Evolutionary conservation across 2,888 invertebrate genomes (phyloP).

Genomic region (Eurytoma adleriae): DNA sequence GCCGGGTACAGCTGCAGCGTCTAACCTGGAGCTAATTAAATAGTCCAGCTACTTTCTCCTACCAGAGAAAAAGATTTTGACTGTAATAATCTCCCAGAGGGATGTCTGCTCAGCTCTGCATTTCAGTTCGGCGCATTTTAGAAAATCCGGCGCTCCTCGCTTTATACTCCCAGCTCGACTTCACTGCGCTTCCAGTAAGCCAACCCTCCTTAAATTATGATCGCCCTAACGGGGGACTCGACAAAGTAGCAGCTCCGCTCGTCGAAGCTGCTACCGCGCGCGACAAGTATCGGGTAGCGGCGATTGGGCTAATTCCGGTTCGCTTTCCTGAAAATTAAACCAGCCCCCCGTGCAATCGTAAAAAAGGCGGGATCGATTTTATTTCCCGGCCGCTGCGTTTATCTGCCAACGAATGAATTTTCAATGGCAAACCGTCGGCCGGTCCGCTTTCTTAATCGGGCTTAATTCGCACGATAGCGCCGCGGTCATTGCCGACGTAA

Average conservation of each 20-base stretch:
- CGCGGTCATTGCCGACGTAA: constrained; percentile 14
- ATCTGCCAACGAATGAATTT: no score
- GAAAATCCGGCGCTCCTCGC: constrained; percentile 27
- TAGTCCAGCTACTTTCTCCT: constrained; percentile 3
- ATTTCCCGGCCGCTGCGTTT: constrained; percentile 1
- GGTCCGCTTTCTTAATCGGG: background rate
- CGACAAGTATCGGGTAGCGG: background rate
- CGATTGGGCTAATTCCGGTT: constrained; percentile 46
- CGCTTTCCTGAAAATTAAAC: constrained; percentile 26
- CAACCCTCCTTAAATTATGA: constrained; percentile 57
- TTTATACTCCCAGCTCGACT: background rate
- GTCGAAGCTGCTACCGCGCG: background rate
- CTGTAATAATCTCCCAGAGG: constrained; percentile 11
- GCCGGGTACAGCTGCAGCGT: background rate
- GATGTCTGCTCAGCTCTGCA: constrained; percentile 22
- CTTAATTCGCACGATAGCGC: background rate
- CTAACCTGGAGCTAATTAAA: constrained; percentile 26
- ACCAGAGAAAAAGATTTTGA: constrained; percentile 2
- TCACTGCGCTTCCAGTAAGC: constrained; percentile 45
- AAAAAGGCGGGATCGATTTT: background rate
- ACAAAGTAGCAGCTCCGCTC: background rate
- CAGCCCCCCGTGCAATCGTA: constrained; percentile 1
- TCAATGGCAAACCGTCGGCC: no score
- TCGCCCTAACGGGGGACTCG: constrained; percentile 1
- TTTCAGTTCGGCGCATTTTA: background rate